Evolutionary conservation across 2,888 invertebrate species (phyloP), one percentile per base, ranked within the genome.

Genomic region (Scaptomyza caliginosa): DNA sequence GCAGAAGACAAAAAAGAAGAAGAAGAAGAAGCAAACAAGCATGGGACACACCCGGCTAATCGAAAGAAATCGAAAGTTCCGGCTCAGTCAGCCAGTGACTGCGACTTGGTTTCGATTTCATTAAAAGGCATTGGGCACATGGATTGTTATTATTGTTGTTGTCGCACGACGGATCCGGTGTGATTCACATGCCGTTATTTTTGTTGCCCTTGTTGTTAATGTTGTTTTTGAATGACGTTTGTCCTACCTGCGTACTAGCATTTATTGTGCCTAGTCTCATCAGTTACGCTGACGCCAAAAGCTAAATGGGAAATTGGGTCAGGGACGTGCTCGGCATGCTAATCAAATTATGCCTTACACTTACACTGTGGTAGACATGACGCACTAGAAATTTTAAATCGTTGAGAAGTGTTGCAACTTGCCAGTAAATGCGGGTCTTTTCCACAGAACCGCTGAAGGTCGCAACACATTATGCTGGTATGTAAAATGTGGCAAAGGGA

Each of bases 51-150:
- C 77, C 77, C 73, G 80, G 36, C 71, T 48, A 59, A 67, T 78
- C 85, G 71, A 84, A 84, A 74, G 88, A 84, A 84, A 84, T 85
- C 83, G 83, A 87, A 84, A 84, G 83, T 84, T 85, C 79, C 83
- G 83, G 64, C 58, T 75, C 28, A 46, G 52, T 48, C 51, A 48
- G 59, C 28, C 32, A 34, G 34, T 34, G 34, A 34, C 7, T 34
- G 34, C 34, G 52, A 38, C 32, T 54, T 54, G 74, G 80, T 74
- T 85, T 79, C 86, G 67, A 74, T 87, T 84, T 82, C 88, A 69
- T 72, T 72, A 69, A 65, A 72, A 78, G 64, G 59, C 59, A 60
- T 62, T 59, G 73, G 65, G 58, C 66, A 57, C 55, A 54, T 56
- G 74, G 40, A 19, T 59, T 39, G 46, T 51, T 50, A 23, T 50